Evolutionary conservation across 2,888 invertebrate species (phyloP).

Genomic region (Drosophila kanekoi): DNA sequence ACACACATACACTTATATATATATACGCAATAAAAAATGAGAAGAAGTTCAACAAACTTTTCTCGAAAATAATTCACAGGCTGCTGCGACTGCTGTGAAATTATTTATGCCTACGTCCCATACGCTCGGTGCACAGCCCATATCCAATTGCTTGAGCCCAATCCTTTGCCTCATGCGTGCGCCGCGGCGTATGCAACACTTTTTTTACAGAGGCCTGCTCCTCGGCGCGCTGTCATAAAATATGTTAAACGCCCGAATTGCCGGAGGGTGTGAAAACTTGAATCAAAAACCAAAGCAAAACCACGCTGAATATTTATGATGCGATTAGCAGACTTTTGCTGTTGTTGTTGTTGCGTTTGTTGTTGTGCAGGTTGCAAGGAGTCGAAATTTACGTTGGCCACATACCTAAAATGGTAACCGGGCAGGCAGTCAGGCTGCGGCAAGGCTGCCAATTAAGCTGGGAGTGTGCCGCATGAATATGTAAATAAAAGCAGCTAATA

Average conservation of each 20-base stretch:
- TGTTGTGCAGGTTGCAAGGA: constrained; percentile 68
- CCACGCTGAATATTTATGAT: constrained; percentile 80
- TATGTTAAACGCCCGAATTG: constrained; percentile 77
- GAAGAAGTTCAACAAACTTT: constrained; percentile 75
- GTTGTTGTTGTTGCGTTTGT: constrained; percentile 23
- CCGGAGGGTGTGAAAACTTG: constrained; percentile 78
- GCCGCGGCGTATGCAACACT: constrained; percentile 69
- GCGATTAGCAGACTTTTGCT: constrained; percentile 69
- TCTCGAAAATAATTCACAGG: constrained; percentile 65
- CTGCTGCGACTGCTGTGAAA: constrained; percentile 45
- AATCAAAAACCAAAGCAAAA: constrained; percentile 69
- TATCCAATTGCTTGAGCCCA: constrained; percentile 43
- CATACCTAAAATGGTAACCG: constrained; percentile 49
- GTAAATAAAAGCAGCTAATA: constrained; percentile 84
- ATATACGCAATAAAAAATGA: constrained; percentile 25
- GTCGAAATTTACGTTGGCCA: constrained; percentile 65
- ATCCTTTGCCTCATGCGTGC: constrained; percentile 64
- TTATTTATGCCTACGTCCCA: constrained; percentile 55
- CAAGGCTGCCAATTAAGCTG: constrained; percentile 75
- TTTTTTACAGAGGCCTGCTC: constrained; percentile 35
- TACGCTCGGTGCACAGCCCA: constrained; percentile 14
- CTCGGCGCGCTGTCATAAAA: constrained; percentile 62
- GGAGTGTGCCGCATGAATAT: constrained; percentile 78
- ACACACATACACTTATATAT: neutral
- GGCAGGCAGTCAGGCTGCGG: constrained; percentile 16